Base-by-base conservation (phyloP, 2,113 vertebrate genomes). In the Dasyprocta punctata region DNA sequence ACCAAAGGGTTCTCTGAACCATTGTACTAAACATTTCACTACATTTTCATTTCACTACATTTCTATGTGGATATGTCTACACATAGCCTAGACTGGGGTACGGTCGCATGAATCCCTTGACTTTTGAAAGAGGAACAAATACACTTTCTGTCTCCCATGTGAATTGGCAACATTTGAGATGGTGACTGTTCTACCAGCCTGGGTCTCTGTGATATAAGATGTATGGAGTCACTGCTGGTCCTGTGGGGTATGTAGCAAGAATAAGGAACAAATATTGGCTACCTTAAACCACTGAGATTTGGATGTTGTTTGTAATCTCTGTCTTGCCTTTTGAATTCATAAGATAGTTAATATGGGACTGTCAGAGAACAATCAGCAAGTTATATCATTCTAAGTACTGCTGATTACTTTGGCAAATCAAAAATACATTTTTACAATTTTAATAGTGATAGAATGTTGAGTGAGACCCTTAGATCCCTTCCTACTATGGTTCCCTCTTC, bases 171-270 rank as follows among this genome's bases (percentile, higher is more conserved):
- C 78, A 2, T 56, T 73, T 26, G 58, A 92, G 26, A 30, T 11
- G 20, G 5, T 36, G 22, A 19, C 56, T 84, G 3, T 28, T 16
- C 22, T 12, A 63, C 33, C 44, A 65, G 4, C 5, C 12, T 85
- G 33, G n/a, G 36, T 28, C 47, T 41, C 12, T 14, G 9, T 8
- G 3, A 28, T 28, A 61, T 6, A 28, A 0, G 1, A 33, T 20
- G 36, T 17, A 9, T 0, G 44, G 44, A 47, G 24, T 14, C 54
- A 16, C 10, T 71, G 52, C 30, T 65, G 38, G 75, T 5, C 6
- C 38, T 86, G 0, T 13, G 65, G 44, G 16, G 10, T 7, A 22
- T 19, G 4, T 19, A 33, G 1, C 11, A 73, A 13, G 19, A 86
- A 61, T 4, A 56, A 38, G 49, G 58, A 30, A 49, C 38, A 82